Evolutionary conservation across 2,797 vertebrate species (phyloP).

Genomic region (Myotis myotis): DNA sequence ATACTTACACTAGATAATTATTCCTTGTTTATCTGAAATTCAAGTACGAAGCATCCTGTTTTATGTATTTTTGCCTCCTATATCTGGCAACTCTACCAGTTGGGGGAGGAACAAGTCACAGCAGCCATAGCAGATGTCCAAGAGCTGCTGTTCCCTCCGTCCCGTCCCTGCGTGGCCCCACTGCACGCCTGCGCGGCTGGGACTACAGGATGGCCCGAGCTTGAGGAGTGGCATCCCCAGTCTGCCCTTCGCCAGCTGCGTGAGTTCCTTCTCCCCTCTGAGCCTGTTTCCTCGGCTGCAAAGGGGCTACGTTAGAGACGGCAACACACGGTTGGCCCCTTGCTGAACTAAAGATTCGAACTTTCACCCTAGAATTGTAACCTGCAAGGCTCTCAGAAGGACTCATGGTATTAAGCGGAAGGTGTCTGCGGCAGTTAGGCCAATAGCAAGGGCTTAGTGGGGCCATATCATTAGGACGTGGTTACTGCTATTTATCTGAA

Average conservation of each 20-base stretch:
- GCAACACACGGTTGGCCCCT: accelerated
- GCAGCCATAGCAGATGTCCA: not conserved
- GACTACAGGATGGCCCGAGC: not conserved
- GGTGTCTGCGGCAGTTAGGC: not conserved
- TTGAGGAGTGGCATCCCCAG: not conserved
- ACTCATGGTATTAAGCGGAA: accelerated
- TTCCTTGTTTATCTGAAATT: not conserved
- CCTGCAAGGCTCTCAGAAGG: not conserved
- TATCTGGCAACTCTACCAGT: not conserved
- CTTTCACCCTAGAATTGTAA: not conserved
- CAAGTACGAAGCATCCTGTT: not conserved
- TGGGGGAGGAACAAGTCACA: not conserved
- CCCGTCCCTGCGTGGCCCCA: not conserved
- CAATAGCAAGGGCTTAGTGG: not conserved
- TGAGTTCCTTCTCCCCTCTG: not conserved
- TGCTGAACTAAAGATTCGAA: not conserved
- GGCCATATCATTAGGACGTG: not conserved
- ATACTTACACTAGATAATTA: not conserved
- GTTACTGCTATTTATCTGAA: not conserved
- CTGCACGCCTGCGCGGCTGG: not conserved
- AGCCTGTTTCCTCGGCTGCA: not conserved
- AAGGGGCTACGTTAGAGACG: not conserved
- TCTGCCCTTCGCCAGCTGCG: not conserved
- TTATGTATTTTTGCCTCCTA: not conserved
- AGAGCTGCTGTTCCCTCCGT: not conserved